Evolutionary conservation across 2,113 vertebrate genomes (phyloP).

Genomic region (Macrotis lagotis): DNA sequence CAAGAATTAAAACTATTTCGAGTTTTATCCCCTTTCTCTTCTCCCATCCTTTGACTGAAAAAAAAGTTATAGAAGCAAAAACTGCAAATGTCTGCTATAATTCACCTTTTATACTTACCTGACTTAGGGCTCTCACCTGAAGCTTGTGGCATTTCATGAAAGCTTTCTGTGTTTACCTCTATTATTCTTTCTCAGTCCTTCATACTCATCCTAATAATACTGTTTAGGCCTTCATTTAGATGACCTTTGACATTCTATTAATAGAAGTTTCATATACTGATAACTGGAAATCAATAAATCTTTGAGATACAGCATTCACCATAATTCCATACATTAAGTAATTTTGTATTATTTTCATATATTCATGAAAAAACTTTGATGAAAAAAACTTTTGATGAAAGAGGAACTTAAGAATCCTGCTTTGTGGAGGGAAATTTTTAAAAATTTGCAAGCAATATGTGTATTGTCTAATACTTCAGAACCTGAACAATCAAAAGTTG

Average conservation of each 20-base stretch:
- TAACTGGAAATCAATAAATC: not conserved
- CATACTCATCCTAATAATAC: not conserved
- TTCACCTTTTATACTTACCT: not conserved
- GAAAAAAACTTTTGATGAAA: not conserved
- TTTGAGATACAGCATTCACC: not conserved
- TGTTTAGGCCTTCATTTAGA: not conserved
- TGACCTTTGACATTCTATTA: not conserved
- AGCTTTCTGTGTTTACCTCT: not conserved
- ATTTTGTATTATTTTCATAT: not conserved
- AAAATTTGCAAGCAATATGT: not conserved
- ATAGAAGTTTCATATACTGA: not conserved
- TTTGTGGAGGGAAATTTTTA: not conserved
- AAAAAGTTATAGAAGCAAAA: not conserved
- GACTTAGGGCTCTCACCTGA: not conserved
- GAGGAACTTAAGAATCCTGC: not conserved
- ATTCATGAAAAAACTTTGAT: not conserved
- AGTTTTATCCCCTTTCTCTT: not conserved
- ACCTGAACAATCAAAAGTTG: not conserved
- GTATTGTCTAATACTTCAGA: not conserved
- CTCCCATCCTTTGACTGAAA: slow-evolving; percentile 11
- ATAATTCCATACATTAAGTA: not conserved
- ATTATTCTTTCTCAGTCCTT: not conserved
- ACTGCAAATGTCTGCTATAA: not conserved
- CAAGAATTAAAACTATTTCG: slow-evolving; percentile 2
- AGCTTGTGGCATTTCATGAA: not conserved